These are phyloP conservation scores for Pseudochromis fuscus DNA, from an alignment of 2,797 vertebrate genomes.

Conservation along the genomic window DNA sequence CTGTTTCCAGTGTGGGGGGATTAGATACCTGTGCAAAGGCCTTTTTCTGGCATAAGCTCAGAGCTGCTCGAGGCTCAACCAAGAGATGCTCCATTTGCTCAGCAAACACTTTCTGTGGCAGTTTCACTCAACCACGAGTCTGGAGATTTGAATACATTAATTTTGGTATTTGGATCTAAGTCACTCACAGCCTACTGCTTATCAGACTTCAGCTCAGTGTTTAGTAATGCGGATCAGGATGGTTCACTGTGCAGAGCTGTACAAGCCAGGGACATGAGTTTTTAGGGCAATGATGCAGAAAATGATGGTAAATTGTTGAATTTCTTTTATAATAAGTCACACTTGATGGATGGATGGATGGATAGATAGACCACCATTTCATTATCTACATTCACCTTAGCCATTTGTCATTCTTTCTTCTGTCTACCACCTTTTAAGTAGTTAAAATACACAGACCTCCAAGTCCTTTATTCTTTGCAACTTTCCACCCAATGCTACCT, in stretches of 20 bases:
- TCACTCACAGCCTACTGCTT: not conserved
- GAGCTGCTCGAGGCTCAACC: constrained; percentile 1
- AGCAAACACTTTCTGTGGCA: not conserved
- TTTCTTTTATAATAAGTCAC: not conserved
- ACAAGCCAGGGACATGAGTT: no score
- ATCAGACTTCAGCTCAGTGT: constrained; percentile 24
- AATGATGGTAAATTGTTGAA: not conserved
- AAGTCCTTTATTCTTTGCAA: no score
- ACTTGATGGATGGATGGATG: not conserved
- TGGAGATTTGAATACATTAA: constrained; percentile 39
- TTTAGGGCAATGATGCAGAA: not conserved
- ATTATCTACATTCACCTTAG: not conserved
- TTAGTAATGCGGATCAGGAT: constrained; percentile 6
- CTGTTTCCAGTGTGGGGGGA: constrained; percentile 4
- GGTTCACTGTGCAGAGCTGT: not conserved
- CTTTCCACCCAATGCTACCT: not conserved
- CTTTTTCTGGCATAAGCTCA: constrained; percentile 11
- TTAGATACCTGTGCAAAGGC: constrained; percentile 30
- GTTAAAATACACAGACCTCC: not conserved
- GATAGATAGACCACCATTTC: no score
- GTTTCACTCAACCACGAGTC: not conserved
- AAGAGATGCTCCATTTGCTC: constrained; percentile 7
- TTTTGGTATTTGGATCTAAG: constrained; percentile 19
- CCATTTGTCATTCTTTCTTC: not conserved
- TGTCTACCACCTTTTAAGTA: not conserved